A percentile compares a stretch with the other conserved stretches of the same genome.
These are phyloP conservation scores for Stegodyphus dumicola DNA, from an alignment of 1,140 invertebrate species.

Conservation along the genomic window DNA sequence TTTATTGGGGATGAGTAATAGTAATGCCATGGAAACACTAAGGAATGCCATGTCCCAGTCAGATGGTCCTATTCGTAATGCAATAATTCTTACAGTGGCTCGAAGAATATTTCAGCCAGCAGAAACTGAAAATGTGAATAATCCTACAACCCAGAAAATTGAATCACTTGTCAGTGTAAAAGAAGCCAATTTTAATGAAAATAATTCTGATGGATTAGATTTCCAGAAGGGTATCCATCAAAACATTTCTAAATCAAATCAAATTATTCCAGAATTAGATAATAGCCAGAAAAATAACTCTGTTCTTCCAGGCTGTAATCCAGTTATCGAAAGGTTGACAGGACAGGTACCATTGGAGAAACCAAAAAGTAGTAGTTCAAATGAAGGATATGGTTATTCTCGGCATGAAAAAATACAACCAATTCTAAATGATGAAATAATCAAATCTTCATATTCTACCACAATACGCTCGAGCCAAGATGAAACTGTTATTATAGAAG, in stretches of 20 bases:
- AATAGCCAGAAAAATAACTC: background rate
- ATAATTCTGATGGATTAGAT: background rate
- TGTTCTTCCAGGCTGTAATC: constrained; percentile 38
- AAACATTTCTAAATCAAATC: background rate
- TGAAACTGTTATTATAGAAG: constrained; percentile 38
- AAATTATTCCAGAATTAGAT: background rate
- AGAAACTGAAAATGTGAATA: background rate
- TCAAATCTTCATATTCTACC: background rate
- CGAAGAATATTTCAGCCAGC: constrained; percentile 71
- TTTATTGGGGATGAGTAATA: constrained; percentile 87
- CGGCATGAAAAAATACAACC: background rate
- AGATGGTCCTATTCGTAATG: constrained; percentile 83
- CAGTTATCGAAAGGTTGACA: constrained; percentile 47
- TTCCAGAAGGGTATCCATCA: background rate
- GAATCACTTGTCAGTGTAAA: background rate
- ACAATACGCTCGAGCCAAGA: constrained; percentile 14
- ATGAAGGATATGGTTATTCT: constrained; percentile 8
- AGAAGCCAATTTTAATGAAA: background rate
- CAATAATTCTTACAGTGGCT: constrained; percentile 87
- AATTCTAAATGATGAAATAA: background rate
- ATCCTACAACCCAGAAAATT: background rate
- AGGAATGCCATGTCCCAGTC: constrained; percentile 83
- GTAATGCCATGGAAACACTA: constrained; percentile 94
- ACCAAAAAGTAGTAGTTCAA: background rate
- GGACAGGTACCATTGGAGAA: background rate